phyloP scores from a whole-genome alignment of 2,113 vertebrate species.

The Atherinomorus stipes region DNA sequence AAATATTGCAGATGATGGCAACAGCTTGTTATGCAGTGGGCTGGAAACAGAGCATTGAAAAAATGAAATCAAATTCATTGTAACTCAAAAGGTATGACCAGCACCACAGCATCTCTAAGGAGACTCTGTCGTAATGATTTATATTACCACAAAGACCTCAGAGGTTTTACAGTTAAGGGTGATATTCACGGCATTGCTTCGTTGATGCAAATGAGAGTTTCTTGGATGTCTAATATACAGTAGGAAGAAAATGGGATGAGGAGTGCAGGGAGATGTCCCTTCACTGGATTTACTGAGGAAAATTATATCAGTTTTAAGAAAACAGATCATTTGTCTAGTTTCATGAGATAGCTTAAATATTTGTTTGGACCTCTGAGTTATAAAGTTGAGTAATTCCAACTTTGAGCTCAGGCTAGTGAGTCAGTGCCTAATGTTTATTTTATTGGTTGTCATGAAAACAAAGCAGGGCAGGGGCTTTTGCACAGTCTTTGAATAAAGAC shows the following conservation, averaged over 20 bases:
- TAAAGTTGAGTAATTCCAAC: conserved; percentile 34
- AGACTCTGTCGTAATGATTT: conserved; percentile 87
- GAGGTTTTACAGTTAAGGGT: conserved; percentile 82
- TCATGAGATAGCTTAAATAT: conserved; percentile 43
- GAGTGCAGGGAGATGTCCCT: conserved; percentile 30
- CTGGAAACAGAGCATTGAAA: conserved; percentile 51
- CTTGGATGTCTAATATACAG: conserved; percentile 54
- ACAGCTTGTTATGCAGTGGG: conserved; percentile 62
- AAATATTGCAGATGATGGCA: conserved; percentile 65
- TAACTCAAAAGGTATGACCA: conserved; percentile 72
- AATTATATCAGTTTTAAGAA: conserved; percentile 39
- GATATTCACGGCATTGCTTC: conserved; percentile 74
- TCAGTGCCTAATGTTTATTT: conserved; percentile 73
- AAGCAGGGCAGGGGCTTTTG: conserved; percentile 56
- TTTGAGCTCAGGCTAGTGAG: conserved; percentile 49
- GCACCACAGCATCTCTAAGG: conserved; percentile 79
- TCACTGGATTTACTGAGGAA: conserved; percentile 30
- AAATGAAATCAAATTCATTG: conserved; percentile 76
- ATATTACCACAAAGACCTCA: conserved; percentile 77
- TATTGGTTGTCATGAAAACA: conserved; percentile 82
- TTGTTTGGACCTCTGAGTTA: conserved; percentile 46
- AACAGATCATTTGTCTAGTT: conserved; percentile 44
- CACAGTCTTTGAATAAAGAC: conserved; percentile 54
- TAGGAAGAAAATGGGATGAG: conserved; percentile 35
- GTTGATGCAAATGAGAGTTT: conserved; percentile 78